Percentiles rank a stretch among this genome's conserved stretches.
phyloP scores from a whole-genome alignment of 2,797 vertebrate genomes.

The Pelochelys cantorii region DNA sequence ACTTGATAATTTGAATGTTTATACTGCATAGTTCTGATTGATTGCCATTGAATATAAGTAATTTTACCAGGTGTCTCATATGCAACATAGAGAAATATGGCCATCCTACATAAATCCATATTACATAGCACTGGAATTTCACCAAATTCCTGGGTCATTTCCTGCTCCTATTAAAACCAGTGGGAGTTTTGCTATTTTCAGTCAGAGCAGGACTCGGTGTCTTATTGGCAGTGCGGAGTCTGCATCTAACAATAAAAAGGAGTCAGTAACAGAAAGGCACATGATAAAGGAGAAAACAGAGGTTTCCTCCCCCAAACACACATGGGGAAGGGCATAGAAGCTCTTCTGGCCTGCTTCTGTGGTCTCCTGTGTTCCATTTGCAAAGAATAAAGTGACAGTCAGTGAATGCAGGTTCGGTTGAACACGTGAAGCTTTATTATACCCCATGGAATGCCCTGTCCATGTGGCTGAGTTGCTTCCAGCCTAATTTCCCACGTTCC shows the following conservation, averaged over 20 bases:
- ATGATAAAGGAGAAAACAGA: background rate
- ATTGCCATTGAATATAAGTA: too few relatives aligned
- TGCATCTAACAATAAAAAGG: background rate
- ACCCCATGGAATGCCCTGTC: background rate
- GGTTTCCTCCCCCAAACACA: background rate
- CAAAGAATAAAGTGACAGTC: background rate
- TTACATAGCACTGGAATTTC: conserved; percentile 5
- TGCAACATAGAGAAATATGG: too few relatives aligned
- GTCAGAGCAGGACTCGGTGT: background rate
- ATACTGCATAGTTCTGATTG: too few relatives aligned
- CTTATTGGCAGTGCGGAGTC: background rate
- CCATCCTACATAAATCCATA: background rate
- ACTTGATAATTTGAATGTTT: too few relatives aligned
- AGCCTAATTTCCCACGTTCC: background rate
- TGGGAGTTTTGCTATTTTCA: background rate
- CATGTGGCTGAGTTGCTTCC: background rate
- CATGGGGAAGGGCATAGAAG: background rate
- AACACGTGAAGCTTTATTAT: background rate
- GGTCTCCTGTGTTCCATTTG: background rate
- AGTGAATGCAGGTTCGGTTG: background rate
- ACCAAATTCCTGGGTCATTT: background rate
- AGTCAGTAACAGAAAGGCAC: background rate
- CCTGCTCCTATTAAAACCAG: background rate
- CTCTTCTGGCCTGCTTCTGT: background rate
- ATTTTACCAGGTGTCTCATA: too few relatives aligned